Percentiles rank a stretch among this genome's conserved stretches.
These are phyloP conservation scores for Odocoileus hemionus DNA, from an alignment of 2,113 vertebrate species.

Conservation along the genomic window DNA sequence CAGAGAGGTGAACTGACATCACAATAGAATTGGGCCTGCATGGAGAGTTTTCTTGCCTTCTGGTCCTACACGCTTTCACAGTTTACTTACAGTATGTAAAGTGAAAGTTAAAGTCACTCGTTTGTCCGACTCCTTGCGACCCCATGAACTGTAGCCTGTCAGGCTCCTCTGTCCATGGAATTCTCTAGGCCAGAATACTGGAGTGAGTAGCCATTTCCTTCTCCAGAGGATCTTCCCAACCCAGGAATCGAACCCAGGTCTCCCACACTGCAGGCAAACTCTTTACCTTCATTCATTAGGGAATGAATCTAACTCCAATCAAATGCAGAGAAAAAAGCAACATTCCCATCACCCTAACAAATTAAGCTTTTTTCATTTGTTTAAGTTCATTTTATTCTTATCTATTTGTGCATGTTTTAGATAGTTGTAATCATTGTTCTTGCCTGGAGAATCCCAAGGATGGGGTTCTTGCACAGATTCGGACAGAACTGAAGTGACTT, in stretches of 20 bases:
- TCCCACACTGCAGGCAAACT: background rate
- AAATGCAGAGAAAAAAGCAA: background rate
- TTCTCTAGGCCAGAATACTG: background rate
- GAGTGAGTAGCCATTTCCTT: background rate
- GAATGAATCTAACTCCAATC: background rate
- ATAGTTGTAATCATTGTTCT: background rate
- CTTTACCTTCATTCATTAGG: no score
- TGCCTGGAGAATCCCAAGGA: no score
- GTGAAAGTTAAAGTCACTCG: background rate
- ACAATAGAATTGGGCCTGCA: no score
- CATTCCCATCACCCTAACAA: background rate
- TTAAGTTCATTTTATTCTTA: background rate
- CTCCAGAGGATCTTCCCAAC: background rate
- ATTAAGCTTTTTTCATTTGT: background rate
- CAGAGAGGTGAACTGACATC: background rate
- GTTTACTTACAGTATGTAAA: background rate
- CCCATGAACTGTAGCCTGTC: background rate
- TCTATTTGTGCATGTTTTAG: background rate
- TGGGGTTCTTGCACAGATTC: no score
- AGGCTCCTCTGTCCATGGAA: background rate
- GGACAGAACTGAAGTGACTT: no score
- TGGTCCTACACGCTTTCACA: background rate
- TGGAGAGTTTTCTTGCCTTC: background rate
- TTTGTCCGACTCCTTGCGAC: background rate
- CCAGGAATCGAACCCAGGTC: background rate